Base-by-base conservation (phyloP, 1,140 invertebrate genomes). In the Adoxophyes honmai region DNA sequence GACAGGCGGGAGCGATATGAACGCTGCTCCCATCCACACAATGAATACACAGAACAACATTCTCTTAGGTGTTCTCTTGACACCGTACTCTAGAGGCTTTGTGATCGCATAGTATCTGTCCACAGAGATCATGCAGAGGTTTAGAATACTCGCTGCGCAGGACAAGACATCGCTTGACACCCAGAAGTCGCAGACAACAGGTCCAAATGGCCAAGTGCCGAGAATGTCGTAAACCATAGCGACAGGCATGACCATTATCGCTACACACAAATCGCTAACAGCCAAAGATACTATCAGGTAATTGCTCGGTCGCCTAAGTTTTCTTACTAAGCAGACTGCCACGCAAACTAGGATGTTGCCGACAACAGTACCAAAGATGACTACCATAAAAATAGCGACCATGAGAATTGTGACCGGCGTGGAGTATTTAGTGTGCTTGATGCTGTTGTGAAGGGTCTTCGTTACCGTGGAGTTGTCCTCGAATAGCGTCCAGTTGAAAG, bases 61-160 rank as follows among this genome's bases (percentile, higher is more conserved):
- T 39, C 96, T 91, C 44, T 92, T 91, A 0, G 95, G 95, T 0
- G 96, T 97, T 55, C 96, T 91, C 78, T 96, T 96, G 2, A 96
- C 95, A 6, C 95, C 95, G 79, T 98, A 97, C 72, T 97, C 95
- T 55, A 98, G 86, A 6, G 96, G 96, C 73, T 96, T 96, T 6
- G 96, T 97, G 48, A 98, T 98, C 14, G 97, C 96, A 79, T 95
- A 95, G 83, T 97, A 98, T 66, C 95, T 90, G 78, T 97, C 95
- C 18, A 96, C 94, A 16, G 95, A 96, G 82, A 98, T 97, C 93
- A 96, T 95, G 78, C 97, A 98, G 54, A 98, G 91, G 86, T 98
- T 98, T 9, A 98, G 90, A 65, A 98, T 98, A 67, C 96, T 97
- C 21, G 97, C 96, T 8, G 97, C 96, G 81, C 92, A 96, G 62